Percentiles rank a stretch among this genome's conserved stretches.
Conservation (phyloP, 2,888 invertebrate genomes). For the Euspilapteryx auroguttella region DNA sequence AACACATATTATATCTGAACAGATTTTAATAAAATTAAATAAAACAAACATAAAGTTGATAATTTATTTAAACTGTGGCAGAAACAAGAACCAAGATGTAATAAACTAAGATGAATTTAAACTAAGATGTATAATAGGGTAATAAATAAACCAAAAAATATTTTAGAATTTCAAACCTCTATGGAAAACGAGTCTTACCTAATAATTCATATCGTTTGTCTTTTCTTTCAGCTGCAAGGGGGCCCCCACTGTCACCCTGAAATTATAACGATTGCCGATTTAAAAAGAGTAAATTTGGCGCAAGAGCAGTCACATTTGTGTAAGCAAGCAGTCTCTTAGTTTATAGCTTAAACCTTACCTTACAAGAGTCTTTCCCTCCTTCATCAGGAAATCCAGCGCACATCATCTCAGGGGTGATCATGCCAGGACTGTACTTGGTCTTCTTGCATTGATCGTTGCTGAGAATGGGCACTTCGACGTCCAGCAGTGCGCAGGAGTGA, state of each 20-base stretch:
- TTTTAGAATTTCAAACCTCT: too few relatives aligned
- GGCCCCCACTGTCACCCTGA: constrained; percentile 81
- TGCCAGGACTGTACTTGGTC: constrained; percentile 76
- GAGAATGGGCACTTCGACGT: constrained; percentile 73
- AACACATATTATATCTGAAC: too few relatives aligned
- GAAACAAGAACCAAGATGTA: too few relatives aligned
- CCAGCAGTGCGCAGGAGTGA: constrained; percentile 77
- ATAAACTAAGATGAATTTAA: too few relatives aligned
- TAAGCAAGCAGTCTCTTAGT: too few relatives aligned
- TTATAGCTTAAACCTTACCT: constrained; percentile 67
- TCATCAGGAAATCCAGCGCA: constrained; percentile 76
- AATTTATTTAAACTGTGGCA: too few relatives aligned
- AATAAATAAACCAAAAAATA: too few relatives aligned
- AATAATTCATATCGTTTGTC: constrained; percentile 77
- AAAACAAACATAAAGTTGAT: too few relatives aligned
- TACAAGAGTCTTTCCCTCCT: constrained; percentile 79
- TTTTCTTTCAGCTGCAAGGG: constrained; percentile 67
- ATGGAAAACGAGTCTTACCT: too few relatives aligned
- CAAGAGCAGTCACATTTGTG: too few relatives aligned
- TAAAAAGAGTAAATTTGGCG: not conserved
- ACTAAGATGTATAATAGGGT: too few relatives aligned
- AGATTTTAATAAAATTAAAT: not conserved
- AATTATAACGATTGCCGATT: constrained; percentile 9
- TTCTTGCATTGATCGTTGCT: constrained; percentile 70
- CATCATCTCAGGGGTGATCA: constrained; percentile 87